Evolutionary conservation across 2,797 vertebrate species (phyloP), one percentile per base, ranked within the genome.

Genomic region (Acanthurus tractus): DNA sequence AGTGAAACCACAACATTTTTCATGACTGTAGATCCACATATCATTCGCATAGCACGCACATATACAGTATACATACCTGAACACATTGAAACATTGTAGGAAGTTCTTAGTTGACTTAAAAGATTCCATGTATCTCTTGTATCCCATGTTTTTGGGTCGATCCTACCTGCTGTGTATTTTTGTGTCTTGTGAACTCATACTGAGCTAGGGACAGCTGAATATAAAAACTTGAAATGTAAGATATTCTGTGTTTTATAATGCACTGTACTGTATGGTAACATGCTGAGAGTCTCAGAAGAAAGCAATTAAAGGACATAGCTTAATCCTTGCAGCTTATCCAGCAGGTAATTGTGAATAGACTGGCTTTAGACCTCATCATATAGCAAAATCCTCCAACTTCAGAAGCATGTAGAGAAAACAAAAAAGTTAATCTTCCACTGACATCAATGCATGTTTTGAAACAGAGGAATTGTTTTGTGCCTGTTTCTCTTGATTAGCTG

Each of bases 371-470:
- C 68, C 55, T 74, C 45, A 57, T 81, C 72, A 84, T 84, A 75
- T 71, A 66, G 70, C 48, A 65, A 73, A 76, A 22, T 64, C 13
- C n/a, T 78, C 50, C 22, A 49, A 67, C 70, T 84, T 83, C 68
- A 85, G 62, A 82, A 57, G 63, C 70, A 89, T 91, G 93, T 92
- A 90, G 88, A 84, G 71, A 69, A 62, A 64, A 62, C 69, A 73
- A 74, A 61, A 59, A 20, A 11, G n/a, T 56, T 81, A 79, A 75
- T 52, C 84, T 59, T 82, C 64, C 75, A 71, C 66, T 36, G 63
- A 76, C 84, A 85, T 86, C 38, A 57, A 23, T 93, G 93, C 92
- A 92, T 93, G 91, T 78, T 88, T 88, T 78, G 25, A 87, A 84
- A 79, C 63, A 68, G 46, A 72, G 63, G 52, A 54, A 62, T 84